Evolutionary conservation across 2,113 vertebrate genomes (phyloP), one percentile per base, ranked within the genome.

Genomic region (Rana temporaria): DNA sequence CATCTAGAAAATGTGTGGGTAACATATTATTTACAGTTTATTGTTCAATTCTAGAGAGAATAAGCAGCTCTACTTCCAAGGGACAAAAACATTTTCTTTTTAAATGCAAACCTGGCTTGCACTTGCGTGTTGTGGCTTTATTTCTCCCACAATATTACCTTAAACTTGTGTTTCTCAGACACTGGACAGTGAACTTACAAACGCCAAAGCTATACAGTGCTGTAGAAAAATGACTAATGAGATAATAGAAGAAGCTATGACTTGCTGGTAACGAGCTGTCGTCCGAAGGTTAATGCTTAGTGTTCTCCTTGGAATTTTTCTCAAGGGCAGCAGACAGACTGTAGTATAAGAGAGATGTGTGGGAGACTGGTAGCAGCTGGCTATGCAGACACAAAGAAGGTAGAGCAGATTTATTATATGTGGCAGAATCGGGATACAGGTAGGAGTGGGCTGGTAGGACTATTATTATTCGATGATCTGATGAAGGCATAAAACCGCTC

Each of bases 281-380:
- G 4, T 48, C 57, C 55, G 52, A 72, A 81, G 79, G 78, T 81
- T 81, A 63, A 81, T 81, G 68, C 19, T 81, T 42, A 81, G 12
- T 64, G 67, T 63, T 81, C 68, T 72, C 57, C 67, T 81, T 81
- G 66, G 79, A 52, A 55, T 15, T 18, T n/a, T 42, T 34, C 60
- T 80, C 78, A 81, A 81, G 79, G 79, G 34, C 79, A 81, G 24
- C 42, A 71, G 57, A 63, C 56, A 81, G n/a, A 72, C 17, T 53
- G 11, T 53, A 69, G 57, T 72, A 19, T 64, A 53, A 53, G 4
- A 63, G 34, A 72, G 67, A 81, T 70, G 78, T 80, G 53, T 62
- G 70, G 34, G 79, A 72, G 68, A 63, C 34, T 72, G 56, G 57
- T 63, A 72, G 55, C 79, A 81, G 67, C 79, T 81, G 22, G 34